Evolutionary conservation across 2,113 vertebrate species (phyloP).

Genomic region (Campylorhamphus procurvoides): DNA sequence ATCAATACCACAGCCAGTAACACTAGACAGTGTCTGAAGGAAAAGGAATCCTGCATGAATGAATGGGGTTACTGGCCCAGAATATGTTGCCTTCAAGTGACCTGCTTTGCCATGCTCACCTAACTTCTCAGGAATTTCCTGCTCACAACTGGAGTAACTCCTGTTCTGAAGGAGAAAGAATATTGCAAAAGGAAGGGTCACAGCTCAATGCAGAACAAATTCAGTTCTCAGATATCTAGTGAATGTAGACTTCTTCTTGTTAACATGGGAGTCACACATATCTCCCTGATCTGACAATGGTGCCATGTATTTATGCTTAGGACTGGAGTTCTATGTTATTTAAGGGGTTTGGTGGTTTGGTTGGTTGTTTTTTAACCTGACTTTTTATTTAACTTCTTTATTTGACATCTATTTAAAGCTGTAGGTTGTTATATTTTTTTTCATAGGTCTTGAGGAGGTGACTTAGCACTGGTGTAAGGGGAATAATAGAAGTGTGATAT

Average conservation of each 20-base stretch:
- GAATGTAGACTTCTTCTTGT: not conserved
- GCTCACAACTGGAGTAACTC: not conserved
- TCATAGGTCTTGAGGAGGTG: not conserved
- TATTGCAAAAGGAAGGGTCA: not conserved
- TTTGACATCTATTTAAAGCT: not conserved
- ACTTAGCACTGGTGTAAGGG: not conserved
- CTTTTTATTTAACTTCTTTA: not conserved
- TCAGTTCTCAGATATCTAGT: not conserved
- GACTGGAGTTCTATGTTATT: not conserved
- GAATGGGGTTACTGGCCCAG: constrained; percentile 11
- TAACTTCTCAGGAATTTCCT: not conserved
- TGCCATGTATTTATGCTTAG: not conserved
- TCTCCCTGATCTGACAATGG: not conserved
- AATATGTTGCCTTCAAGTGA: not conserved
- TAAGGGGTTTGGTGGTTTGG: not conserved
- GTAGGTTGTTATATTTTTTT: not conserved
- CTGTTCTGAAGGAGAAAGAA: not conserved
- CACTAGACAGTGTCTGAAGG: not conserved
- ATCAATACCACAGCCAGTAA: constrained; percentile 13
- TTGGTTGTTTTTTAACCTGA: not conserved
- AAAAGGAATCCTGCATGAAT: not conserved
- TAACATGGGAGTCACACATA: not conserved
- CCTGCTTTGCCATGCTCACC: not conserved
- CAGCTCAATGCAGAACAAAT: not conserved
- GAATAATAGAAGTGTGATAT: not conserved